A percentile compares a stretch with the other conserved stretches of the same genome.
Conservation (phyloP, 1,140 invertebrate genomes). For the Agrypnia vestita region DNA sequence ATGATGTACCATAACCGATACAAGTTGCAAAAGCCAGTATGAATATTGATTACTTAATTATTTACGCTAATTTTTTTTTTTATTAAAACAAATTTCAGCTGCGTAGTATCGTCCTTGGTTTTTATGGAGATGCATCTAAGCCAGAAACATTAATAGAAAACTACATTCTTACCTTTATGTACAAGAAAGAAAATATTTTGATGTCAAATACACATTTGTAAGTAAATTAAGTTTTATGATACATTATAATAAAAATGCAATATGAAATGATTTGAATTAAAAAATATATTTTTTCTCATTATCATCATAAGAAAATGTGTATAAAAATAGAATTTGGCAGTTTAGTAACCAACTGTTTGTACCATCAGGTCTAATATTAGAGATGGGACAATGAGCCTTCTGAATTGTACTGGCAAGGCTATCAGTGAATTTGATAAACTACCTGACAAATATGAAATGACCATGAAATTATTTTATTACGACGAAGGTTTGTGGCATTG, state of each 20-base stretch:
- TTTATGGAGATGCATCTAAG: not conserved
- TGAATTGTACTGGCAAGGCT: not conserved
- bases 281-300: no score
- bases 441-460: conserved; percentile 14
- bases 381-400: not conserved
- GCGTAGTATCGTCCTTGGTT: not conserved
- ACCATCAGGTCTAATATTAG: no score
- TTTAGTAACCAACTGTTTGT: no score
- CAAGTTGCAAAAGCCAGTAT: no score
- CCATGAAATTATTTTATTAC: conserved; percentile 36
- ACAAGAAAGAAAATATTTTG: not conserved
- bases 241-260: no score
- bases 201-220: not conserved
- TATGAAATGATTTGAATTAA: no score
- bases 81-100: not conserved
- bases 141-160: not conserved
- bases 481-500: conserved; percentile 33
- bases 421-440: not conserved
- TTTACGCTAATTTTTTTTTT: not conserved
- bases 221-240: not conserved
- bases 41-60: no score
- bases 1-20: no score
- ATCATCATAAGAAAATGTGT: no score
- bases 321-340: no score
- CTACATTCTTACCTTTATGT: not conserved